Evolutionary conservation across 2,888 invertebrate genomes (phyloP).

Genomic region (Galeruca laticollis): DNA sequence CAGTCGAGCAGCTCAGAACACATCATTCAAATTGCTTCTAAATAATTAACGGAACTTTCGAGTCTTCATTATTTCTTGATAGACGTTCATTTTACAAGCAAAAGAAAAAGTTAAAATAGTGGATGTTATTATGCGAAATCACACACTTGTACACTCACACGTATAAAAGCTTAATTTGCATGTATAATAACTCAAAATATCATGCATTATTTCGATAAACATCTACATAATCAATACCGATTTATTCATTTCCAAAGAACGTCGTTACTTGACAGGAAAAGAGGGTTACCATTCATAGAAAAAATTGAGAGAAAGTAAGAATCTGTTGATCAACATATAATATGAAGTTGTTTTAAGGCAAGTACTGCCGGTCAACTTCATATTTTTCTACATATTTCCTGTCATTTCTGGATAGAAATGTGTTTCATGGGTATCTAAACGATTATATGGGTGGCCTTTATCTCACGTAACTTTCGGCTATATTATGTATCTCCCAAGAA

Average conservation of each 20-base stretch:
- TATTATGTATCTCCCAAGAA: no score
- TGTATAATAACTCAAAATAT: constrained; percentile 65
- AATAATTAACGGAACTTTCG: constrained; percentile 39
- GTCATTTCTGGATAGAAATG: no score
- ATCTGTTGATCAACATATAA: no score
- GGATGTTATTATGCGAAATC: constrained; percentile 64
- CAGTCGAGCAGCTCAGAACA: not conserved
- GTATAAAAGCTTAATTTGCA: constrained; percentile 64
- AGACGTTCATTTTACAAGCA: constrained; percentile 29
- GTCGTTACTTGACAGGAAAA: constrained; percentile 8
- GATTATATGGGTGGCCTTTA: no score
- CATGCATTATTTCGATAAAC: constrained; percentile 62
- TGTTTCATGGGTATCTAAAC: no score
- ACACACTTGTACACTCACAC: constrained; percentile 61
- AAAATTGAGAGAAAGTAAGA: not conserved
- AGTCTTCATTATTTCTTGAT: constrained; percentile 36
- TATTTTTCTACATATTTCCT: no score
- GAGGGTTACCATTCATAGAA: not conserved
- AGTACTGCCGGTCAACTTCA: no score
- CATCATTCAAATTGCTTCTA: not conserved
- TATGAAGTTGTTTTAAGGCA: no score
- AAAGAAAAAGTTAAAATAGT: constrained; percentile 50
- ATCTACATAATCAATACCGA: constrained; percentile 58
- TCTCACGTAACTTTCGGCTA: no score
- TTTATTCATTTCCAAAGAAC: constrained; percentile 43